Evolutionary conservation across 2,888 invertebrate genomes (phyloP).

Genomic region (Amitus sp.): DNA sequence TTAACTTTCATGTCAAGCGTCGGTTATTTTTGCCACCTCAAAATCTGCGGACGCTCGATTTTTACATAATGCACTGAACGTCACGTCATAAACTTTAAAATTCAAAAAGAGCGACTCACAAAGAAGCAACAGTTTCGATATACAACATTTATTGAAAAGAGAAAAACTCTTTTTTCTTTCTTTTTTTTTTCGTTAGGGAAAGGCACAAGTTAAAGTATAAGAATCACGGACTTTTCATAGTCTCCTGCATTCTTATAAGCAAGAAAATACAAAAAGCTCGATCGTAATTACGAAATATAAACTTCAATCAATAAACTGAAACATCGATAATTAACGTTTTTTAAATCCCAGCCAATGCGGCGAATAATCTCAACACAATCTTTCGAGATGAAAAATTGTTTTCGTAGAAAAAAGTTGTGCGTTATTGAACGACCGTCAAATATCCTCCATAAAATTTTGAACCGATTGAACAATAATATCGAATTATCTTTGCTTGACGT

Average conservation of each 20-base stretch:
- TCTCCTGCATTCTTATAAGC: too few species aligned
- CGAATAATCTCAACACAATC: too few species aligned
- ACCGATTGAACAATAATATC: too few species aligned
- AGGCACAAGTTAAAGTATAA: slow-evolving; percentile 26
- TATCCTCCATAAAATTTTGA: too few species aligned
- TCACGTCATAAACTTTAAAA: not conserved
- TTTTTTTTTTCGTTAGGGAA: slow-evolving; percentile 13
- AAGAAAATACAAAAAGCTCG: slow-evolving; percentile 7
- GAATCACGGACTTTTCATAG: too few species aligned
- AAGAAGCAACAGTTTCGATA: not conserved
- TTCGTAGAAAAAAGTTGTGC: slow-evolving; percentile 1
- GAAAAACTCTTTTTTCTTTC: not conserved
- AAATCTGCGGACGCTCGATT: not conserved
- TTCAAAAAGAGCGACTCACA: not conserved
- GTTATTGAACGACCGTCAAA: not conserved
- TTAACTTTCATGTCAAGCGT: not conserved
- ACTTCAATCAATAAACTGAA: too few species aligned
- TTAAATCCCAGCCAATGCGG: too few species aligned
- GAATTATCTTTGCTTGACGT: too few species aligned
- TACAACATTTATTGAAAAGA: slow-evolving; percentile 1
- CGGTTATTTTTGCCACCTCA: not conserved
- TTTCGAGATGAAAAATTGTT: too few species aligned
- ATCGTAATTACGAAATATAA: not conserved
- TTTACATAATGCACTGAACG: not conserved
- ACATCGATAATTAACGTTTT: too few species aligned